Base-by-base conservation (phyloP, 2,797 vertebrate genomes). In the Gobionotothen gibberifrons region DNA sequence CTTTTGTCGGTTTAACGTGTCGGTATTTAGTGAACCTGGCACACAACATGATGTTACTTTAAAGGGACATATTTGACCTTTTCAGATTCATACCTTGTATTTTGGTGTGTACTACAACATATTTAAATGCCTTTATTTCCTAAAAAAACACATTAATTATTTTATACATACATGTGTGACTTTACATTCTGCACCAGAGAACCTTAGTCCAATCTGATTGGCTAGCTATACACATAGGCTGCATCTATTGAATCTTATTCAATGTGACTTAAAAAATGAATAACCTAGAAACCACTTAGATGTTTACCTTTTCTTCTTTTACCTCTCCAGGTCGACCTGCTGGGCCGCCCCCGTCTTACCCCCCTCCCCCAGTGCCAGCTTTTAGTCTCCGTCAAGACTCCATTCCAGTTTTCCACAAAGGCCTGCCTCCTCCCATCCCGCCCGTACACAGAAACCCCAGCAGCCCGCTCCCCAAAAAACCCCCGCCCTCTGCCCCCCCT, bases 281-380 rank as follows among this genome's bases (percentile, higher is more conserved):
- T 26, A 22, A 43, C 22, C 11, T 9, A 36, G 6, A 36, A 40
- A 53, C 5, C 1, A n/a, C 16, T 48, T 5, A 13, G 9, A 72
- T 61, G 56, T 65, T 0, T 36, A 9, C 26, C 1, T 36, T 11
- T 17, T 56, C 14, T 0, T 32, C 53, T 42, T 29, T 40, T 51
- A 1, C 48, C 3, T 72, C 16, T 12, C 21, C 88, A 95, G 94
- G 77, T 87, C 89, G 81, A 60, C 81, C 92, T 2, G 57, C 90
- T 9, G 95, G 88, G 3, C 93, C 94, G 5, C 97, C 97, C 0
- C 97, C 97, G 1, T 86, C 95, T 1, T 98, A 98, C 84, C 97
- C 97, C 0, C 97, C 97, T 14, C 98, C 98, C 0, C 97, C 97
- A 0, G 90, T 98, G 56, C 97, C 98, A 3, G 7, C 1, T 4